phyloP scores from a whole-genome alignment of 2,797 vertebrate genomes.

The Hydrocynus forskahlii region DNA sequence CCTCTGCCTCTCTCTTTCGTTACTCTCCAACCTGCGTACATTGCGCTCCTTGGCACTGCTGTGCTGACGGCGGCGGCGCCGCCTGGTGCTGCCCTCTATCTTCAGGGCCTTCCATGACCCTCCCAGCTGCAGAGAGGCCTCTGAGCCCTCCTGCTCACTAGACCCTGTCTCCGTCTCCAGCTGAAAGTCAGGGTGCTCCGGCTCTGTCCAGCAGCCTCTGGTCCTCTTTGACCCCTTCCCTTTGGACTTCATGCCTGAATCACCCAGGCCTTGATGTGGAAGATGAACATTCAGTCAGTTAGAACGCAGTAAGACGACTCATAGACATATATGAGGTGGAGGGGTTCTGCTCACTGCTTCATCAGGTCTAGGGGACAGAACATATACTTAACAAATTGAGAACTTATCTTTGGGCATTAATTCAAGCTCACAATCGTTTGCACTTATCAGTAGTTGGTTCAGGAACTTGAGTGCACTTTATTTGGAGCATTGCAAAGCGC shows the following conservation, averaged over 20 bases:
- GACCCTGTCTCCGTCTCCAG: slow-evolving; percentile 74
- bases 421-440: not conserved
- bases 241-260: slow-evolving; percentile 90
- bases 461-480: not conserved
- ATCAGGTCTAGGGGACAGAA: not conserved
- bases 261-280: slow-evolving; percentile 52
- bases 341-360: not conserved
- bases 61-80: slow-evolving; percentile 70
- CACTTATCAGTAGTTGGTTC: not conserved
- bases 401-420: not conserved
- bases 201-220: slow-evolving; percentile 72
- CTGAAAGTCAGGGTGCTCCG: slow-evolving; percentile 75
- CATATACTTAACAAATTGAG: not conserved
- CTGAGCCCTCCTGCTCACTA: slow-evolving; percentile 82
- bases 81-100: slow-evolving; percentile 57
- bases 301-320: not conserved
- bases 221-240: slow-evolving; percentile 80
- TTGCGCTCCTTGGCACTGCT: slow-evolving; percentile 81
- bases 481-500: not conserved
- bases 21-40: slow-evolving; percentile 91
- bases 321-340: too few species aligned
- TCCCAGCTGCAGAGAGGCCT: slow-evolving; percentile 78
- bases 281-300: not conserved
- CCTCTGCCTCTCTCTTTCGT: slow-evolving; percentile 93
- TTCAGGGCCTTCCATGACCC: slow-evolving; percentile 74